These are phyloP conservation scores for Paraplagusia blochii DNA, from an alignment of 2,113 vertebrate genomes.

Conservation along the genomic window DNA sequence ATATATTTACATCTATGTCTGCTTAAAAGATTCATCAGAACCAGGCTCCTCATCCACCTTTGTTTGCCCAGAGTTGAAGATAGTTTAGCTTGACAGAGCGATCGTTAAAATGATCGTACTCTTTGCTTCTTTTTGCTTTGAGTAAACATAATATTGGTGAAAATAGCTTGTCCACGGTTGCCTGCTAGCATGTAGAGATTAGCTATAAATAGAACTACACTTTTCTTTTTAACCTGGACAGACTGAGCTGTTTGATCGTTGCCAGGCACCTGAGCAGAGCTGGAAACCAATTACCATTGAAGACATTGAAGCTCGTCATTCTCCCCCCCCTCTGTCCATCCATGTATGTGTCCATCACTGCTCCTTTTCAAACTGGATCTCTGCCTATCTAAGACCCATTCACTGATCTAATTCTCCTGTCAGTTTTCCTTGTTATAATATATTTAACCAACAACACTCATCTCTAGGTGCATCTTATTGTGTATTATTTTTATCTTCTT, in stretches of 20 bases:
- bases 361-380: too few species aligned
- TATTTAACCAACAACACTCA: too few species aligned
- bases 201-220: conserved; percentile 63
- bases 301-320: conserved; percentile 40
- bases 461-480: too few species aligned
- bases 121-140: conserved; percentile 21
- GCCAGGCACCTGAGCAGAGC: conserved; percentile 65
- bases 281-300: conserved; percentile 65
- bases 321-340: background rate
- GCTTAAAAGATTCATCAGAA: too few species aligned
- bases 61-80: background rate
- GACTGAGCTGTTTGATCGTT: conserved; percentile 51
- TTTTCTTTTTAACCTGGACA: conserved; percentile 48
- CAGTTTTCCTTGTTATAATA: too few species aligned
- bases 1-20: too few species aligned
- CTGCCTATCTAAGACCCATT: too few species aligned
- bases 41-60: too few species aligned
- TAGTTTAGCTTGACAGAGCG: background rate
- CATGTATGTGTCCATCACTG: background rate
- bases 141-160: conserved; percentile 7
- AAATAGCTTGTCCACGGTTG: conserved; percentile 4
- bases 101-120: conserved; percentile 16
- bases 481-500: too few species aligned
- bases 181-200: conserved; percentile 29
- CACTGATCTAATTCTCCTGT: too few species aligned